Conservation (phyloP, 2,888 invertebrate species). For the Cosmia pyralina region DNA sequence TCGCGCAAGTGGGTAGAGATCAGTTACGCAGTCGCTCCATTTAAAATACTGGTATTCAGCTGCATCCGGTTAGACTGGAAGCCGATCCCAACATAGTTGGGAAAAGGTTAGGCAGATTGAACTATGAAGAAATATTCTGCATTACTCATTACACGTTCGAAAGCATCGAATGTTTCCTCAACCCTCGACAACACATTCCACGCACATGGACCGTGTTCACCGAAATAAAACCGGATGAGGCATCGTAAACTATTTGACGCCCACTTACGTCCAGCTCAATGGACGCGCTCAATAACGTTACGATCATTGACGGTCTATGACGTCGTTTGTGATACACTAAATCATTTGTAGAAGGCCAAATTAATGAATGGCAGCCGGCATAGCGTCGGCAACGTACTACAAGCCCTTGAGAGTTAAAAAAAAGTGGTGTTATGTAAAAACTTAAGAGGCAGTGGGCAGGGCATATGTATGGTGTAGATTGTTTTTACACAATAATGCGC, state of each 20-base stretch:
- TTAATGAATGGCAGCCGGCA: neutral
- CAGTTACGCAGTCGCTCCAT: too few relatives aligned
- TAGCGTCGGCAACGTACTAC: neutral
- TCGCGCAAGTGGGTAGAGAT: too few relatives aligned
- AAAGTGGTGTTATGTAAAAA: neutral
- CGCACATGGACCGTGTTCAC: constrained; percentile 2
- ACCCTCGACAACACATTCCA: constrained; percentile 5
- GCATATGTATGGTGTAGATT: too few relatives aligned
- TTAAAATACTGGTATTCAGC: too few relatives aligned
- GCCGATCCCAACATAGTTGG: too few relatives aligned
- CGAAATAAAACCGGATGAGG: constrained; percentile 48
- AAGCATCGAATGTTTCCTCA: constrained; percentile 1
- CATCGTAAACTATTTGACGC: constrained; percentile 51
- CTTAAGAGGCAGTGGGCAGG: neutral
- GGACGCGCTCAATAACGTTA: constrained; percentile 40
- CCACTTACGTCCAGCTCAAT: constrained; percentile 41
- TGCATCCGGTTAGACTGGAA: too few relatives aligned
- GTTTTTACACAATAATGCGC: too few relatives aligned
- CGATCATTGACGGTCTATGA: constrained; percentile 55
- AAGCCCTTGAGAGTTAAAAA: neutral
- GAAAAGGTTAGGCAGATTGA: too few relatives aligned
- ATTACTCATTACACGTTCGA: neutral
- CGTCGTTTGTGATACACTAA: constrained; percentile 17
- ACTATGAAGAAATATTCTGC: neutral
- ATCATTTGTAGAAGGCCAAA: constrained; percentile 16